Percentiles rank a stretch among this genome's conserved stretches.
Conservation (phyloP, 2,888 invertebrate genomes). For the Lomographa bimaculata region DNA sequence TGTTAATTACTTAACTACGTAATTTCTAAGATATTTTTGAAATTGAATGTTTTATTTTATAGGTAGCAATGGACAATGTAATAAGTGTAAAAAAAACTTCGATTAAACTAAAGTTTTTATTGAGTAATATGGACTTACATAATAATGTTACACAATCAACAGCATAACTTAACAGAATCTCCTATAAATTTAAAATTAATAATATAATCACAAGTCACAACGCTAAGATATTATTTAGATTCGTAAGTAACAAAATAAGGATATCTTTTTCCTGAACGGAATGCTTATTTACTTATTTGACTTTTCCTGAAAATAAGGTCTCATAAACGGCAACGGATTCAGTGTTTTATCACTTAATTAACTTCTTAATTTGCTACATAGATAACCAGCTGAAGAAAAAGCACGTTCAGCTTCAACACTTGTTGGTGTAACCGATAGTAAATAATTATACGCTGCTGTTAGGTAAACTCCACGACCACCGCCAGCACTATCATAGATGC, state of each 20-base stretch:
- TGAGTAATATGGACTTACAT: too few species aligned
- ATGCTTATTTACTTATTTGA: not conserved
- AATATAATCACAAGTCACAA: not conserved
- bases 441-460: constrained; percentile 16
- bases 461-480: constrained; percentile 20
- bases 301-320: not conserved
- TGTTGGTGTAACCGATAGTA: constrained; percentile 17
- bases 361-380: constrained; percentile 14
- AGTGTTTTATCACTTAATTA: not conserved
- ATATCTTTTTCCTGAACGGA: not conserved
- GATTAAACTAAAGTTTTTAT: too few species aligned
- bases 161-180: too few species aligned
- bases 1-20: too few species aligned
- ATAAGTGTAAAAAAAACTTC: too few species aligned
- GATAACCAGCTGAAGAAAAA: constrained; percentile 21
- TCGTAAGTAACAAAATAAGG: not conserved
- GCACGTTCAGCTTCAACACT: constrained; percentile 23
- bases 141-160: too few species aligned
- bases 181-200: too few species aligned
- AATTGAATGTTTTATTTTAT: too few species aligned
- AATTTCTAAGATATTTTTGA: too few species aligned
- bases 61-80: too few species aligned
- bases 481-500: not conserved
- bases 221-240: too few species aligned
- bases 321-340: not conserved